phyloP scores from a whole-genome alignment of 2,797 vertebrate species.

The Siniperca obscura region DNA sequence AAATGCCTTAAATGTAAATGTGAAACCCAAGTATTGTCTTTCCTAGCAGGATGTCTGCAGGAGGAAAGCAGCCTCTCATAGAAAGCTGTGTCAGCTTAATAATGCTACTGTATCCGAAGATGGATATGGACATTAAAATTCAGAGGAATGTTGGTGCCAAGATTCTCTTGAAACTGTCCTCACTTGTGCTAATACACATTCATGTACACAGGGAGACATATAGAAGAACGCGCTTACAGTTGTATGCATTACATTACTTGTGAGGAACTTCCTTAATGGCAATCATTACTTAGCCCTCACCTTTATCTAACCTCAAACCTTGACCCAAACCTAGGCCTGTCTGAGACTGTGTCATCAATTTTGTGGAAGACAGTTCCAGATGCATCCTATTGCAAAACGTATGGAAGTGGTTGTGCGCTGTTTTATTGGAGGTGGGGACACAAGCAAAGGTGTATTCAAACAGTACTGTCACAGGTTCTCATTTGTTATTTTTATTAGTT shows the following conservation, averaged over 20 bases:
- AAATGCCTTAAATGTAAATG: constrained; percentile 57
- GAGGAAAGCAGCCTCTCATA: constrained; percentile 46
- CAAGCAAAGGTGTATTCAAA: background rate
- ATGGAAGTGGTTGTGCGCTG: background rate
- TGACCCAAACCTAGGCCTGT: background rate
- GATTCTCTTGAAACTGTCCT: constrained; percentile 40
- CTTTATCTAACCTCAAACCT: constrained; percentile 31
- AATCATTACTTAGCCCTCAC: constrained; percentile 39
- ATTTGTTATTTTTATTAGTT: background rate
- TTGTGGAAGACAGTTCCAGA: background rate
- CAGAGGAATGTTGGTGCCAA: constrained; percentile 51
- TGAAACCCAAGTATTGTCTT: constrained; percentile 58
- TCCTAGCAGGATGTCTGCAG: constrained; percentile 44
- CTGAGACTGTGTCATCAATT: background rate
- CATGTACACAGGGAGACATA: constrained; percentile 28
- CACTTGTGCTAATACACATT: constrained; percentile 24
- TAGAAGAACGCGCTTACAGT: constrained; percentile 19
- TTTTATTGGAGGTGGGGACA: background rate
- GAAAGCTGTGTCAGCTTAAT: constrained; percentile 57
- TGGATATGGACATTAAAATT: constrained; percentile 73
- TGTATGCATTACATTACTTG: constrained; percentile 27
- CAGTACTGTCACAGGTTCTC: background rate
- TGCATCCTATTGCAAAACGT: background rate
- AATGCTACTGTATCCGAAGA: constrained; percentile 65
- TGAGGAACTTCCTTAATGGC: constrained; percentile 29